Conservation (phyloP, 1,140 invertebrate genomes). For the Cydia pomonella region DNA sequence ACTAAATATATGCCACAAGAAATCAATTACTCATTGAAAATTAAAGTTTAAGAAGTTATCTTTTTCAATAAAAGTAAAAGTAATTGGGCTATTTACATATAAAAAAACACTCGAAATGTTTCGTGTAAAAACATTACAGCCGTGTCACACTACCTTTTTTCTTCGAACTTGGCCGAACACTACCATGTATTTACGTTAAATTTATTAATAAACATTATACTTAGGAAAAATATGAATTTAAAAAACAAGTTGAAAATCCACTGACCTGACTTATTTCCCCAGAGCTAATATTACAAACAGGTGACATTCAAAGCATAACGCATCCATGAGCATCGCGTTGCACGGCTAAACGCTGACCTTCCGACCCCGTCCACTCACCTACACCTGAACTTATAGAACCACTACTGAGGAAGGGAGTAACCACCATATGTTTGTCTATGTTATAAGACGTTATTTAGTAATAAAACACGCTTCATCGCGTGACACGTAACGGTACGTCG, state of each 20-base stretch:
- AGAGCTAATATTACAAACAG: not conserved
- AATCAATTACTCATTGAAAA: no score
- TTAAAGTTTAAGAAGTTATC: no score
- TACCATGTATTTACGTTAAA: no score
- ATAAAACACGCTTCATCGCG: not conserved
- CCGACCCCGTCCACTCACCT: constrained; percentile 21
- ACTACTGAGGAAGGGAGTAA: not conserved
- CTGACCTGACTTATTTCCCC: not conserved
- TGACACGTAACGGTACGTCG: constrained; percentile 5
- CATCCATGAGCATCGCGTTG: not conserved
- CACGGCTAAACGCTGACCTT: constrained; percentile 27
- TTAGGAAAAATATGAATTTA: no score
- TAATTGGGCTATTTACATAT: no score
- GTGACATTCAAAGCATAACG: constrained; percentile 21
- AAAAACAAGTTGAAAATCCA: not conserved
- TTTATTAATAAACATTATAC: no score
- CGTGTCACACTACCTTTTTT: no score
- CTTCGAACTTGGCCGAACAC: no score
- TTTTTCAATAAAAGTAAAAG: no score
- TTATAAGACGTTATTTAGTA: not conserved
- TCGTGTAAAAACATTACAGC: no score
- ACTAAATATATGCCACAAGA: no score
- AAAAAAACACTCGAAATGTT: no score
- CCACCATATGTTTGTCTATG: not conserved
- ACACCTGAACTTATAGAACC: constrained; percentile 11